phyloP scores from a whole-genome alignment of 2,113 vertebrate genomes.

The Aldabrachelys gigantea region DNA sequence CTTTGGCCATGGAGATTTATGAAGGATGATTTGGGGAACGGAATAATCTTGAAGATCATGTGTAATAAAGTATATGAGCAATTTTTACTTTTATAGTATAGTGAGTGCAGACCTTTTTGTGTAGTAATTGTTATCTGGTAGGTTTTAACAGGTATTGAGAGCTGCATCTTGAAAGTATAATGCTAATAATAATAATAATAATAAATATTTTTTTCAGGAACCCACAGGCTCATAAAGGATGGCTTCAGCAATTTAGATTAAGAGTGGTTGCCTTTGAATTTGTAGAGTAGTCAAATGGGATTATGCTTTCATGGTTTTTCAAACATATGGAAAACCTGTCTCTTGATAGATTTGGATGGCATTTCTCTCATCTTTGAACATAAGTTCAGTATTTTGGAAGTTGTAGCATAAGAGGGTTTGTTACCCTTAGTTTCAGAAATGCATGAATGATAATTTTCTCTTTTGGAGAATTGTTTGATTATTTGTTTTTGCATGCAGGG shows the following conservation, averaged over 20 bases:
- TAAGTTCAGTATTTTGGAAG: conserved; percentile 37
- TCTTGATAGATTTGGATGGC: conserved; percentile 30
- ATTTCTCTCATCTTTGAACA: conserved; percentile 43
- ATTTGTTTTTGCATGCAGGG: neutral
- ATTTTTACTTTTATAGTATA: conserved; percentile 1
- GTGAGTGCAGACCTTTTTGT: conserved; percentile 26
- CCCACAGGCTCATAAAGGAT: neutral
- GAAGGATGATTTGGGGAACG: neutral
- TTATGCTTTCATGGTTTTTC: conserved; percentile 24
- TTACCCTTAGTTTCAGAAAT: conserved; percentile 14
- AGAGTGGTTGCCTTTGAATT: conserved; percentile 35
- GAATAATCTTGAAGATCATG: neutral
- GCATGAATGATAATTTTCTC: conserved; percentile 23
- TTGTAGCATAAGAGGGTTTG: neutral
- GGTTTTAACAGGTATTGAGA: conserved; percentile 8
- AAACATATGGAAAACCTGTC: conserved; percentile 40
- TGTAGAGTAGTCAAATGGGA: neutral
- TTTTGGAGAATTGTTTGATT: neutral
- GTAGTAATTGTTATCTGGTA: neutral
- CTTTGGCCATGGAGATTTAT: conserved; percentile 39
- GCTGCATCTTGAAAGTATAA: conserved; percentile 5
- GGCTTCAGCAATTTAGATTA: neutral
- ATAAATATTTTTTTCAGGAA: conserved; percentile 18
- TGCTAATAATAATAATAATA: conserved; percentile 5
- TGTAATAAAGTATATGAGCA: neutral